These are phyloP conservation scores for Fukomys damarensis DNA, from an alignment of 2,113 vertebrate species.

Conservation along the genomic window DNA sequence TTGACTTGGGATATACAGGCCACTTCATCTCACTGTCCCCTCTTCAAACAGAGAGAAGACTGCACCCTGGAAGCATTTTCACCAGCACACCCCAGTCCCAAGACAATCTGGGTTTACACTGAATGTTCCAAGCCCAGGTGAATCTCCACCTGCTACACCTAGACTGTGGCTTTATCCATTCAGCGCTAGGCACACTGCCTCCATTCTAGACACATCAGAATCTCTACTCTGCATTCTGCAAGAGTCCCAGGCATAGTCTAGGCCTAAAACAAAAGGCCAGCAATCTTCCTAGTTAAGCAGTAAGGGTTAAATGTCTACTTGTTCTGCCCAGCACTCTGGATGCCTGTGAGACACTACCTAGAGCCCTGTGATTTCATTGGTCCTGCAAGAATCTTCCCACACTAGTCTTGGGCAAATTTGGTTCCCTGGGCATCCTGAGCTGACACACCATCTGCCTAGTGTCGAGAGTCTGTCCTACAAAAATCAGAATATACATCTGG, in stretches of 20 bases:
- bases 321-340: too few species aligned
- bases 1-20: too few species aligned
- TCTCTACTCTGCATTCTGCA: neutral
- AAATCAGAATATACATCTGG: neutral
- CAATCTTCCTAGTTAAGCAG: neutral
- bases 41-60: too few species aligned
- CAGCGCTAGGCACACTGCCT: too few species aligned
- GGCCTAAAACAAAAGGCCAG: neutral
- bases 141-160: too few species aligned
- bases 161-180: too few species aligned
- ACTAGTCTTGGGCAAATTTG: neutral
- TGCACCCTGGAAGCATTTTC: too few species aligned
- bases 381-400: neutral
- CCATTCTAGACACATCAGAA: neutral
- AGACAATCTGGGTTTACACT: too few species aligned
- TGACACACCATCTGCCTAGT: neutral
- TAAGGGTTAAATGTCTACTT: neutral
- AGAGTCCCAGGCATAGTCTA: neutral
- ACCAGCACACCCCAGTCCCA: too few species aligned
- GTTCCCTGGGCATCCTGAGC: neutral
- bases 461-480: neutral
- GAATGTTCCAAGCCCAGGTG: too few species aligned
- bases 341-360: neutral
- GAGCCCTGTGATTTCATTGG: neutral
- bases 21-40: too few species aligned